A percentile compares a stretch with the other conserved stretches of the same genome.
phyloP scores from a whole-genome alignment of 2,888 invertebrate species.

The Folsomia candida region DNA sequence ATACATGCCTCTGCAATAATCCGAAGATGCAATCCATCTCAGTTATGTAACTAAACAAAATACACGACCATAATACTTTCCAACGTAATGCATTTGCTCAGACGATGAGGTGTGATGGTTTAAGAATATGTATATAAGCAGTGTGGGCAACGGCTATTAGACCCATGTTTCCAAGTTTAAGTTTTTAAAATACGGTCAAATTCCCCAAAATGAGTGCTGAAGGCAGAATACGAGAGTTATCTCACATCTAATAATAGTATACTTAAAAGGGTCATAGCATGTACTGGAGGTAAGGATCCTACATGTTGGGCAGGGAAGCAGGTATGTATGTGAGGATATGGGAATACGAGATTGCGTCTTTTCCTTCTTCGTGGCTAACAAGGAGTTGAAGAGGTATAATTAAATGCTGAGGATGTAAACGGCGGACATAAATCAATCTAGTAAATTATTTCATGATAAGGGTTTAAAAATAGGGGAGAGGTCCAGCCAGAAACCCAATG shows the following conservation, averaged over 20 bases:
- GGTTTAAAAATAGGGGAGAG: conserved; percentile 48
- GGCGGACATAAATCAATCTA: conserved; percentile 49
- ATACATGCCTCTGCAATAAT: neutral
- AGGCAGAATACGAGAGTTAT: neutral
- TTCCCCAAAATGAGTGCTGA: neutral
- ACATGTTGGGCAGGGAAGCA: neutral
- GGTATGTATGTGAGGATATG: neutral
- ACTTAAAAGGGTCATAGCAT: too few species aligned
- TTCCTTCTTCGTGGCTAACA: neutral
- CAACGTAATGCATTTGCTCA: neutral
- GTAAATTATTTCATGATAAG: conserved; percentile 50
- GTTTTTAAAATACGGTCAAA: neutral
- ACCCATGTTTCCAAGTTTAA: conserved; percentile 6
- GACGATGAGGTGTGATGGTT: neutral
- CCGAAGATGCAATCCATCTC: neutral
- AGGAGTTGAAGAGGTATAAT: conserved; percentile 34
- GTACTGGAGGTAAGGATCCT: too few species aligned
- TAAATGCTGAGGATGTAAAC: conserved; percentile 49
- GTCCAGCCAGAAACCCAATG: conserved; percentile 1
- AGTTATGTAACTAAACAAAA: neutral
- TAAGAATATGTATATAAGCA: neutral
- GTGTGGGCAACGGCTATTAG: conserved; percentile 1
- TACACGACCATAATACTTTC: too few species aligned
- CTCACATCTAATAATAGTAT: neutral
- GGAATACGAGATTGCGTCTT: neutral